These are phyloP conservation scores for Cataglyphis rosenhaueri DNA, from an alignment of 2,888 invertebrate species.

Conservation along the genomic window DNA sequence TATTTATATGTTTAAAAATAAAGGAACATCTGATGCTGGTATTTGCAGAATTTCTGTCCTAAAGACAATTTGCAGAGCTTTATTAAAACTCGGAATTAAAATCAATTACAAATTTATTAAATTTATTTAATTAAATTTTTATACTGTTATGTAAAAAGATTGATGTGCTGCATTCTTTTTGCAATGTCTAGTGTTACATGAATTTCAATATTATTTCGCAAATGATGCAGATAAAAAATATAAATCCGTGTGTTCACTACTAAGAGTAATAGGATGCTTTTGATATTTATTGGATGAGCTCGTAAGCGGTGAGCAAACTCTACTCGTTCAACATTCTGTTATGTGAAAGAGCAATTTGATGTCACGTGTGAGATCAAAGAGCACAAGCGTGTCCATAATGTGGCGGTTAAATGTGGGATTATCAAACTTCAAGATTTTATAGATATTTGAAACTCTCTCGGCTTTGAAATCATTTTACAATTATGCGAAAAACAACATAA, in stretches of 20 bases:
- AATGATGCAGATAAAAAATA: constrained; percentile 18
- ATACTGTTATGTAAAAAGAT: neutral
- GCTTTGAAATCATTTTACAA: constrained; percentile 10
- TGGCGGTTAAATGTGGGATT: neutral
- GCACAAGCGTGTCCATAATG: constrained; percentile 7
- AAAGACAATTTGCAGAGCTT: neutral
- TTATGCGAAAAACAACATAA: neutral
- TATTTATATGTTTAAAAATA: neutral
- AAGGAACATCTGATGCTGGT: neutral
- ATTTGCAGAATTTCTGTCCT: neutral
- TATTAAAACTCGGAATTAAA: neutral
- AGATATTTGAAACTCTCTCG: constrained; percentile 34
- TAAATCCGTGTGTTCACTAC: constrained; percentile 3
- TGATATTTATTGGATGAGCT: constrained; percentile 42
- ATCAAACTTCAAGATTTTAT: constrained; percentile 32
- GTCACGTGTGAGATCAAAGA: constrained; percentile 45
- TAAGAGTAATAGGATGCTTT: constrained; percentile 25
- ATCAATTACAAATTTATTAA: neutral
- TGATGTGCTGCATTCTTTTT: neutral
- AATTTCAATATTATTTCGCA: neutral
- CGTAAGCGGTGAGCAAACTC: constrained; percentile 38
- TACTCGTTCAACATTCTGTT: constrained; percentile 33
- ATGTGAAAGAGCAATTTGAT: constrained; percentile 36
- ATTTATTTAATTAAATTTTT: neutral
- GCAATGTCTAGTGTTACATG: neutral